Base-by-base conservation (phyloP, 2,113 vertebrate genomes). In the Triplophysa tibetana region DNA sequence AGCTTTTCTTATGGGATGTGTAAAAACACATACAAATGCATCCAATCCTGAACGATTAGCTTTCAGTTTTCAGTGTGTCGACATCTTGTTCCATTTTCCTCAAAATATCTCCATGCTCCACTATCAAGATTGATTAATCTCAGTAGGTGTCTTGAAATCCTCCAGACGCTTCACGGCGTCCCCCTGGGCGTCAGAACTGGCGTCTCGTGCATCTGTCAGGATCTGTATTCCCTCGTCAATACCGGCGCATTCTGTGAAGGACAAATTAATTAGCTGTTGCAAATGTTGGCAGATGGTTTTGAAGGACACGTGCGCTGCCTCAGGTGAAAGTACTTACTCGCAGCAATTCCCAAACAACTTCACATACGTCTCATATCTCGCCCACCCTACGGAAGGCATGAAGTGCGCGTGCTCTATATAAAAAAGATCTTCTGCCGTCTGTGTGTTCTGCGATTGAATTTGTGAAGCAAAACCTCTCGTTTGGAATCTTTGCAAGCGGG, bases 231-330 rank as follows among this genome's bases (percentile, higher is more conserved):
- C 72, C 77, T 19, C 5, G 16, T 38, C 64, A 26, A 19, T 58
- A 54, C 68, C n/a, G 26, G 17, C 70, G 48, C 38, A 60, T 75
- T 26, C 52, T 38, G 79, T 69, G 90, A 91, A 92, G 92, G 90
- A 91, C 90, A 91, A 92, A 91, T 93, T 89, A 91, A 93, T 93
- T 93, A 91, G 88, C 60, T 75, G 21, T 72, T 13, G 77, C 85
- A 79, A 83, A 86, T 84, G 80, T 63, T 75, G 90, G 86, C 90
- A 91, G 91, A 90, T 89, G 91, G 90, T 86, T 86, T 52, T 90
- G 91, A 89, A 91, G 91, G 89, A 90, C 90, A 85, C 70, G 75
- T 13, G 77, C 62, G 63, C 64, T 64, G 88, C 88, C 88, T 92
- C 87, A 87, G 89, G 90, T 90, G 88, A 89, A 85, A 87, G 81